phyloP scores from a whole-genome alignment of 2,888 invertebrate species.

The Heliconius aoede region DNA sequence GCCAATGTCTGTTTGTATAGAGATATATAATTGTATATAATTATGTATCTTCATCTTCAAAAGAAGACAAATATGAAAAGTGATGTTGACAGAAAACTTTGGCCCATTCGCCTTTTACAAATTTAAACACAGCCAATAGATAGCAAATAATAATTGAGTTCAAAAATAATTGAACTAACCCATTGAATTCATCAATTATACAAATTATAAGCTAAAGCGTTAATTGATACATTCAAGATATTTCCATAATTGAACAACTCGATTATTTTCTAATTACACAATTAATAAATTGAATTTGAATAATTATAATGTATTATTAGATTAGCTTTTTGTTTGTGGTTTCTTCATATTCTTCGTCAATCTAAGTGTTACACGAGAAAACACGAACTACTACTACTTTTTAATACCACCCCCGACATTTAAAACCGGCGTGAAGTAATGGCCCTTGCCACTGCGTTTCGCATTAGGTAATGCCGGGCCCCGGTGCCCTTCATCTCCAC shows the following conservation, averaged over 20 bases:
- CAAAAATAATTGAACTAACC: constrained; percentile 13
- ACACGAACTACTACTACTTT: too few relatives aligned
- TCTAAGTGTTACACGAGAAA: too few relatives aligned
- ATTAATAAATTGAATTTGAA: not conserved
- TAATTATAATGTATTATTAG: not conserved
- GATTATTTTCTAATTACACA: constrained; percentile 9
- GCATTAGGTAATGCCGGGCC: too few relatives aligned
- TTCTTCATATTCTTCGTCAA: not conserved
- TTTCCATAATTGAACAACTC: constrained; percentile 25
- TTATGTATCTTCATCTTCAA: too few relatives aligned
- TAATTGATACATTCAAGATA: constrained; percentile 27
- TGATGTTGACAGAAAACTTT: not conserved
- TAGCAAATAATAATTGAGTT: not conserved
- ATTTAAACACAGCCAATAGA: not conserved
- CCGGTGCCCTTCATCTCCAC: too few relatives aligned
- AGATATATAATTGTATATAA: too few relatives aligned
- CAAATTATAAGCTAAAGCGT: constrained; percentile 20
- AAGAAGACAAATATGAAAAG: too few relatives aligned
- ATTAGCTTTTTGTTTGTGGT: not conserved
- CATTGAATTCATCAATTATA: constrained; percentile 15
- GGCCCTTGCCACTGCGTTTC: too few relatives aligned
- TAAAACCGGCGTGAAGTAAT: too few relatives aligned
- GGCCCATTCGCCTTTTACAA: not conserved
- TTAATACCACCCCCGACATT: too few relatives aligned
- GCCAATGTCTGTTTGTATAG: too few relatives aligned